phyloP scores from a whole-genome alignment of 2,888 invertebrate species.

The Xanthostigma xanthostigma region DNA sequence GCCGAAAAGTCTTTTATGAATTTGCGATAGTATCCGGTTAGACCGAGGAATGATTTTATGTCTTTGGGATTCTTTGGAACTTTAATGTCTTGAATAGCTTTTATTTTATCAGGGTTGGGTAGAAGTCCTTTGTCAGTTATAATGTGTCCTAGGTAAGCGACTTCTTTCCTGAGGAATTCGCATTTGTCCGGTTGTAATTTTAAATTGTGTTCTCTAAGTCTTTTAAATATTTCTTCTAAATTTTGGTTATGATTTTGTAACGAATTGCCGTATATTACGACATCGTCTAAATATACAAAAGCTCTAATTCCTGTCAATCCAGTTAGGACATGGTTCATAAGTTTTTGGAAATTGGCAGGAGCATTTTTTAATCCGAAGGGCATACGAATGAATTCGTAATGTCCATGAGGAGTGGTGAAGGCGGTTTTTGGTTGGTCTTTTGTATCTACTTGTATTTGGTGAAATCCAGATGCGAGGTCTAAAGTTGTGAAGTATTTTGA shows the following conservation, averaged over 20 bases:
- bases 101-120: constrained; percentile 19
- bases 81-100: constrained; percentile 13
- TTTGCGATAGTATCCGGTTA: constrained; percentile 17
- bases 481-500: constrained; percentile 22
- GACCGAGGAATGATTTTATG: constrained; percentile 17
- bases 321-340: constrained; percentile 22
- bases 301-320: constrained; percentile 20
- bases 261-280: constrained; percentile 16
- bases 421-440: constrained; percentile 22
- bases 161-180: constrained; percentile 12
- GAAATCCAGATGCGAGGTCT: constrained; percentile 24
- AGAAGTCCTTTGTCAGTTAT: constrained; percentile 15
- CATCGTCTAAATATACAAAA: constrained; percentile 21
- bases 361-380: constrained; percentile 26
- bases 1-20: constrained; percentile 13
- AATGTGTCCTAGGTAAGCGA: constrained; percentile 17
- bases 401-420: constrained; percentile 20
- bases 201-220: constrained; percentile 10
- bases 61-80: constrained; percentile 16
- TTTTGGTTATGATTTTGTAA: constrained; percentile 12
- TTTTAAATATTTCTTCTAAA: constrained; percentile 8
- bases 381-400: constrained; percentile 22
- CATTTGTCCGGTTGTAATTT: constrained; percentile 14
- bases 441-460: constrained; percentile 20
- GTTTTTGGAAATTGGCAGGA: constrained; percentile 24